phyloP scores from a whole-genome alignment of 2,888 invertebrate genomes.

The Apamea anceps region DNA sequence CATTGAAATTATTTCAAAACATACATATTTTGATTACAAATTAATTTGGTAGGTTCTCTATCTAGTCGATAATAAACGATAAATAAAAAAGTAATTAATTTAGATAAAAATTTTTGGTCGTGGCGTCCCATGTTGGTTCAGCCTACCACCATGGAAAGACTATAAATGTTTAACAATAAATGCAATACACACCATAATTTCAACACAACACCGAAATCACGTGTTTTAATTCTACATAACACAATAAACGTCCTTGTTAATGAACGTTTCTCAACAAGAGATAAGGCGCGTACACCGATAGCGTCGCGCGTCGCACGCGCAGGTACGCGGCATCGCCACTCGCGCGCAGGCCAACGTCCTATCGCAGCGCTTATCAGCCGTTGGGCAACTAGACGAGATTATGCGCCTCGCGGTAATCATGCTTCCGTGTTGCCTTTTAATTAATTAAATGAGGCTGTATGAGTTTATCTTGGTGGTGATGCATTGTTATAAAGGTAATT shows the following conservation, averaged over 20 bases:
- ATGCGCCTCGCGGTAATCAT: constrained; percentile 32
- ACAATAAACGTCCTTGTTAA: constrained; percentile 65
- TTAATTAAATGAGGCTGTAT: constrained; percentile 22
- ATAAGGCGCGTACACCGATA: constrained; percentile 70
- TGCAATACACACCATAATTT: constrained; percentile 45
- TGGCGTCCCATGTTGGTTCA: neutral
- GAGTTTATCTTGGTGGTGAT: constrained; percentile 19
- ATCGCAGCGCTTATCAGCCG: constrained; percentile 61
- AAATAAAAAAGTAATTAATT: neutral
- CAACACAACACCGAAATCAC: constrained; percentile 47
- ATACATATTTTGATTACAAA: neutral
- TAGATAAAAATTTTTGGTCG: neutral
- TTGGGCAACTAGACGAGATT: constrained; percentile 56
- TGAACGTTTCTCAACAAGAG: constrained; percentile 64
- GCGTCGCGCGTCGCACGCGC: constrained; percentile 44
- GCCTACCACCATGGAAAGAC: neutral
- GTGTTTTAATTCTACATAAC: constrained; percentile 52
- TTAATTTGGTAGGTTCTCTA: neutral
- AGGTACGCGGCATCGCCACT: constrained; percentile 57
- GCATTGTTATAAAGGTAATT: constrained; percentile 4
- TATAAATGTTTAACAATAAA: constrained; percentile 7
- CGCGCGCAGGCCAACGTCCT: constrained; percentile 65
- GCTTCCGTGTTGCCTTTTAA: constrained; percentile 42
- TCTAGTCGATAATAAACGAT: constrained; percentile 33
- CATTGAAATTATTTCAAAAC: neutral